Base-by-base conservation (phyloP, 1,140 invertebrate species). In the Contarinia nasturtii region DNA sequence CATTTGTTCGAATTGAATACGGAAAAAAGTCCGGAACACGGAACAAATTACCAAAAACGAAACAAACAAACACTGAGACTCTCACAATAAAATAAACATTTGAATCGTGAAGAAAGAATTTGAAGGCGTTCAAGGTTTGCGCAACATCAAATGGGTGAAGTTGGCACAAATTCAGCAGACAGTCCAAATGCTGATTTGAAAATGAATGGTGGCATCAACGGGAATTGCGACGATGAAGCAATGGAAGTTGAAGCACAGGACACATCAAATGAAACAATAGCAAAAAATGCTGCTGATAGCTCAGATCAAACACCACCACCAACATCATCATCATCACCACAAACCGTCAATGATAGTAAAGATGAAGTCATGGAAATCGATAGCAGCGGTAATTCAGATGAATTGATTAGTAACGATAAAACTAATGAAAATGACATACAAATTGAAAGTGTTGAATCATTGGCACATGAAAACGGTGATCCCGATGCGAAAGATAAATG, bases 161-260 rank as follows among this genome's bases (percentile, higher is more conserved):
- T 47, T 17, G 52, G 38, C 43, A 42, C 38, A 42, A 46, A n/a
- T 33, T 21, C 37, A 27, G 15, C 49, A 45, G 52, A 49, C 40
- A 42, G 40, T 14, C 36, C 22, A 34, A 12, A 20, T 22, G 19
- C 33, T 22, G 18, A 27, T 17, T 8, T 44, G 3, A 49, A 42
- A 27, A 44, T 65, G 45, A 68, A 68, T 55, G 67, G 65, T 27
- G 64, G 66, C 47, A 22, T 66, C 45, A 63, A 64, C 54, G 62
- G 61, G 40, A 56, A 54, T 37, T 47, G 47, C 33, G 54, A 55
- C 34, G 50, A 54, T 45, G 51, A 55, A 44, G 43, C 46, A 48
- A 53, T 51, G 36, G 54, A 58, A 11, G 52, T 50, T 10, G 51
- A 54, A 45, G 48, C 54, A 44, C 33, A 55, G 22, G 53, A 55